Evolutionary conservation across 30 jellyfish, hydroid and myxozoan genomes (phyloP).

Genomic region (Aurelia aurita complex sp. Pacific): DNA sequence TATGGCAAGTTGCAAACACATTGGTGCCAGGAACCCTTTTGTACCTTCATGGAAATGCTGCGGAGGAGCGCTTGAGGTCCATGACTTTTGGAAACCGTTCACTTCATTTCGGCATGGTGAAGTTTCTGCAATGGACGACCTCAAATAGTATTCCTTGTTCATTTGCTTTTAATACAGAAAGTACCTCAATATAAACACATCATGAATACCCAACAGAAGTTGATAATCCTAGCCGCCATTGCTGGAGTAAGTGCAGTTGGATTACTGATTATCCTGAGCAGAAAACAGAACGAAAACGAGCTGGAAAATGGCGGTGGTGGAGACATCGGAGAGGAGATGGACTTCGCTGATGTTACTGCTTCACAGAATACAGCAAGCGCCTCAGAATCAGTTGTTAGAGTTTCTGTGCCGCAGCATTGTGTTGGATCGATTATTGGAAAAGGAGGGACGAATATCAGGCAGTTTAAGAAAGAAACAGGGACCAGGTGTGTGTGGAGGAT

Average conservation of each 20-base stretch:
- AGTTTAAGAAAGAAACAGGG: constrained; percentile 76
- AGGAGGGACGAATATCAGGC: constrained; percentile 79
- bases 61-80: too few relatives aligned
- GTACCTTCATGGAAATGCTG: too few relatives aligned
- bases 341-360: constrained; percentile 69
- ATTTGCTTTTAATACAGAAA: neutral
- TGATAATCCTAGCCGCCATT: constrained; percentile 58
- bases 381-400: constrained; percentile 41
- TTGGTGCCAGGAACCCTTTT: too few relatives aligned
- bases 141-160: too few relatives aligned
- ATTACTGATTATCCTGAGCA: constrained; percentile 41
- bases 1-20: too few relatives aligned
- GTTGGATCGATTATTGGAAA: constrained; percentile 89
- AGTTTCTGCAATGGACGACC: too few relatives aligned
- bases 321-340: constrained; percentile 24
- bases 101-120: too few relatives aligned
- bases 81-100: too few relatives aligned
- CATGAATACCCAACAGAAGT: constrained; percentile 71
- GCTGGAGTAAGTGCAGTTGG: constrained; percentile 81
- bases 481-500: constrained; percentile 56
- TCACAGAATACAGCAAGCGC: constrained; percentile 70
- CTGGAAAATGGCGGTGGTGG: constrained; percentile 34
- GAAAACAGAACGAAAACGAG: constrained; percentile 32
- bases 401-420: constrained; percentile 70
- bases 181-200: neutral